A percentile compares a stretch with the other conserved stretches of the same genome.
Evolutionary conservation across 1,140 invertebrate genomes (phyloP).

Genomic region (Schlechtendalia chinensis): DNA sequence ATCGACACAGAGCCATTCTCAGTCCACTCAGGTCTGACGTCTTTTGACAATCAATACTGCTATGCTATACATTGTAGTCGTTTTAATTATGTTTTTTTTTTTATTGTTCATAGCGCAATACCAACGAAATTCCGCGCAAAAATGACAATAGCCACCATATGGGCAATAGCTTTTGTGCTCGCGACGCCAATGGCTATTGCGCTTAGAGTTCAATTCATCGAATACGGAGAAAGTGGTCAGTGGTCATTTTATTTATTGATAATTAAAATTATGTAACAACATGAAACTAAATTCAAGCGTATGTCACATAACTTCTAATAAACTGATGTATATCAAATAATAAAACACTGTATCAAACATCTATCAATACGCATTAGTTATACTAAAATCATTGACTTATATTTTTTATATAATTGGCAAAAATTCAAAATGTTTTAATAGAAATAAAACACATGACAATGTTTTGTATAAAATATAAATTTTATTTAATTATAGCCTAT

Average conservation of each 20-base stretch:
- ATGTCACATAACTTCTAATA: too few species aligned
- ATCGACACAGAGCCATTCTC: conserved; percentile 57
- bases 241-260: background rate
- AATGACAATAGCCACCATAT: conserved; percentile 68
- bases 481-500: too few species aligned
- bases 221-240: conserved; percentile 54
- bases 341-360: too few species aligned
- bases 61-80: background rate
- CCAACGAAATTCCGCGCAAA: conserved; percentile 69
- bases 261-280: too few species aligned
- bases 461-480: too few species aligned
- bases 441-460: too few species aligned
- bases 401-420: too few species aligned
- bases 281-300: too few species aligned
- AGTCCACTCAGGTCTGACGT: conserved; percentile 53
- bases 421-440: too few species aligned
- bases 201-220: conserved; percentile 60
- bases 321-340: too few species aligned
- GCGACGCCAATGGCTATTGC: conserved; percentile 69
- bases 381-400: too few species aligned
- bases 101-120: conserved; percentile 60
- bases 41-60: background rate
- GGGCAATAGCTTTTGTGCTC: conserved; percentile 63
- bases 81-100: background rate
- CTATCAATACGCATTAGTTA: too few species aligned